phyloP scores from a whole-genome alignment of 2,113 vertebrate species.

The Hemiprocne comata region DNA sequence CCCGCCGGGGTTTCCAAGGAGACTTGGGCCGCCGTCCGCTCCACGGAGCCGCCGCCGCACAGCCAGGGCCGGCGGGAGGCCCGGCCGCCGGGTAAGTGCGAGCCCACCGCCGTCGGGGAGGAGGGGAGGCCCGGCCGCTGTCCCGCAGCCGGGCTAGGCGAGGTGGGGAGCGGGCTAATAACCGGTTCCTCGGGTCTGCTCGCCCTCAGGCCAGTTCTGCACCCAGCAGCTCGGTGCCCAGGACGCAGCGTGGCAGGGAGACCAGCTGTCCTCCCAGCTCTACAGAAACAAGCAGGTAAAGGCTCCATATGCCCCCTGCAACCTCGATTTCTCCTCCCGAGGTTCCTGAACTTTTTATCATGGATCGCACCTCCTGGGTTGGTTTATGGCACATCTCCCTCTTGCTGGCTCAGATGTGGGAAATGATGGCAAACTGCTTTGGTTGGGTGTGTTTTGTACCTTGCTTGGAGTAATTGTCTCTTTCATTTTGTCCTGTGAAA shows the following conservation, averaged over 20 bases:
- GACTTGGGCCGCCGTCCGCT: conserved; percentile 85
- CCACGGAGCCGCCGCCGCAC: conserved; percentile 77
- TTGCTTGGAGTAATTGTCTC: neutral
- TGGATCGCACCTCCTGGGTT: neutral
- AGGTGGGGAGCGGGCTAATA: neutral
- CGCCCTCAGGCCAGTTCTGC: conserved; percentile 41
- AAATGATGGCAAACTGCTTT: neutral
- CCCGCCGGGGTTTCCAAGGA: conserved; percentile 89
- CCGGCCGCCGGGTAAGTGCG: conserved; percentile 69
- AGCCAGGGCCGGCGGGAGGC: conserved; percentile 67
- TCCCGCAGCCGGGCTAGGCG: neutral
- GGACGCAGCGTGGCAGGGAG: conserved; percentile 73
- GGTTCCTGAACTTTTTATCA: neutral
- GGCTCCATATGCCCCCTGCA: fast-evolving
- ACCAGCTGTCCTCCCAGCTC: conserved; percentile 87
- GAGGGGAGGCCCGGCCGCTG: neutral
- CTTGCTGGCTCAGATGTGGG: fast-evolving
- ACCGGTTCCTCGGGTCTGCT: neutral
- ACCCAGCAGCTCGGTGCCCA: neutral
- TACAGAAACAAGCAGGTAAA: conserved; percentile 91
- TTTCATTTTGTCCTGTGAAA: neutral
- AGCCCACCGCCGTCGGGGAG: neutral
- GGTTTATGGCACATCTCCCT: neutral
- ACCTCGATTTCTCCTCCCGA: neutral
- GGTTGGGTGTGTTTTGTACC: neutral